A percentile compares a stretch with the other conserved stretches of the same genome.
phyloP scores from a whole-genome alignment of 2,888 invertebrate genomes.

The Dinocampus coccinellae region DNA sequence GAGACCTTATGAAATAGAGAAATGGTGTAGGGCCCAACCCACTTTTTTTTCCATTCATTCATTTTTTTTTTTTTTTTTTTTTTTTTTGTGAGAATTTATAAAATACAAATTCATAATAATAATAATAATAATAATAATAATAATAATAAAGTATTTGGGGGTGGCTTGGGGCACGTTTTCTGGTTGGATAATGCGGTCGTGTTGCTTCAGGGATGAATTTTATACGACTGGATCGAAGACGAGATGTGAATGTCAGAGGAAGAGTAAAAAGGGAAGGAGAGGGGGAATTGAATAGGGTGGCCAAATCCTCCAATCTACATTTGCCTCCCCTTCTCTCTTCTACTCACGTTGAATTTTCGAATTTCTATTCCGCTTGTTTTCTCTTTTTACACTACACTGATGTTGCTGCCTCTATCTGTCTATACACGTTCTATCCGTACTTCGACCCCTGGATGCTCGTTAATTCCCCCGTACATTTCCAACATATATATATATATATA shows the following conservation, averaged over 20 bases:
- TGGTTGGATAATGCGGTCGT: conserved; percentile 22
- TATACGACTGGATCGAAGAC: conserved; percentile 30
- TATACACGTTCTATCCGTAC: conserved; percentile 1
- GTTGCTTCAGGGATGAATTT: conserved; percentile 13
- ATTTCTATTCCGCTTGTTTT: not conserved
- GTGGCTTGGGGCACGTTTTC: conserved; percentile 20
- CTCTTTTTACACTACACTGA: not conserved
- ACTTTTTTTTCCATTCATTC: not conserved
- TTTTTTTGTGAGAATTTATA: conserved; percentile 3
- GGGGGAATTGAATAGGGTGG: conserved; percentile 21
- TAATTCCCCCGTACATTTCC: conserved; percentile 18
- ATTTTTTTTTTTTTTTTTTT: not conserved
- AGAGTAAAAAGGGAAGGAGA: conserved; percentile 24
- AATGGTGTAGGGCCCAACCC: not conserved
- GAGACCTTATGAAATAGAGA: too few species aligned
- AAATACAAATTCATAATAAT: conserved; percentile 1
- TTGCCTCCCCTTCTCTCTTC: not conserved
- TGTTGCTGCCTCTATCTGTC: conserved; percentile 1
- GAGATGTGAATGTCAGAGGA: conserved; percentile 19
- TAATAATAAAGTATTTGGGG: not conserved
- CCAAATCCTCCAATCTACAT: conserved; percentile 11
- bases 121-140: too few species aligned
- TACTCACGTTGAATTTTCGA: not conserved
- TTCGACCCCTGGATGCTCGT: conserved; percentile 38
- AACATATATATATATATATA: conserved; percentile 12